Percentiles rank a stretch among this genome's conserved stretches.
Evolutionary conservation across 2,113 vertebrate genomes (phyloP).

Genomic region (Heterotilapia buettikoferi): DNA sequence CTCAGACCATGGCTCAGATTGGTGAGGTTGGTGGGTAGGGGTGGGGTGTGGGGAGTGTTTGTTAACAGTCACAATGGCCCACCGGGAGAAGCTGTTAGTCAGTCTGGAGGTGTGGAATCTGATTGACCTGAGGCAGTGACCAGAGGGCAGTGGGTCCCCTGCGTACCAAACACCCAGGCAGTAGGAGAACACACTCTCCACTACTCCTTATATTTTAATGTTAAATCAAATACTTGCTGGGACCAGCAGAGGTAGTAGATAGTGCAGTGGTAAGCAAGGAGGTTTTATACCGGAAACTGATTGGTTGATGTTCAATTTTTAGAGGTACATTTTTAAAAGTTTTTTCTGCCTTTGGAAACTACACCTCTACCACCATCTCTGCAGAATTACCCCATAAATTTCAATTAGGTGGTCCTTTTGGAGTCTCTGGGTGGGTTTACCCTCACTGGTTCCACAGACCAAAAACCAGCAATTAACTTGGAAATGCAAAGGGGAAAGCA

Average conservation of each 20-base stretch:
- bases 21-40: not conserved
- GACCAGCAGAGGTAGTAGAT: not conserved
- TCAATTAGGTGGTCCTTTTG: not conserved
- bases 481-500: not conserved
- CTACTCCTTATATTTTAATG: not conserved
- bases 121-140: not conserved
- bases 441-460: not conserved
- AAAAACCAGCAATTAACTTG: not conserved
- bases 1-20: not conserved
- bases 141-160: not conserved
- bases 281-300: fast-evolving
- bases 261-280: not conserved
- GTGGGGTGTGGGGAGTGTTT: not conserved
- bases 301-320: not conserved
- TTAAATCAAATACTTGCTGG: not conserved
- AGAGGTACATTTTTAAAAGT: not conserved
- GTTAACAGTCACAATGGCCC: not conserved
- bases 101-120: not conserved
- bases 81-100: not conserved
- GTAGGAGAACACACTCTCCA: not conserved
- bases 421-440: not conserved
- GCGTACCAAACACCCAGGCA: not conserved
- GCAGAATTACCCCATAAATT: not conserved
- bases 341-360: not conserved
- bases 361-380: not conserved